A percentile compares a stretch with the other conserved stretches of the same genome.
These are phyloP conservation scores for Hedychridium roseum DNA, from an alignment of 2,888 invertebrate genomes.

Conservation along the genomic window DNA sequence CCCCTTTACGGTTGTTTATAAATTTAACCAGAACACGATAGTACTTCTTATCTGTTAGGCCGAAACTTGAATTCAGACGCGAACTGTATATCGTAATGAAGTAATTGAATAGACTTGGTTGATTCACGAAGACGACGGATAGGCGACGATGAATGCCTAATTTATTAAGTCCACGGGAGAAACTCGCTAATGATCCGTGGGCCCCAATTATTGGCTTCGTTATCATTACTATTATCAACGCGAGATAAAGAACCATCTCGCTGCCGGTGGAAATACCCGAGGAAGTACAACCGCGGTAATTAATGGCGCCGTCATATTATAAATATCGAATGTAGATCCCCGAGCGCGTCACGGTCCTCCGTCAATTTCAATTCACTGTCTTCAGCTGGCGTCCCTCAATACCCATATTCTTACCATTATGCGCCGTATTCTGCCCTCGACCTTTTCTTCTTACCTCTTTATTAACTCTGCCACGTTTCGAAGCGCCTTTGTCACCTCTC, in stretches of 20 bases:
- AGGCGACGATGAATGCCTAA: slow-evolving; percentile 31
- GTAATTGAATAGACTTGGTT: slow-evolving; percentile 4
- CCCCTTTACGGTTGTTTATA: no score
- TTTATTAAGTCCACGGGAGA: slow-evolving; percentile 39
- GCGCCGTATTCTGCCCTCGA: no score
- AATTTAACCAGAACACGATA: no score
- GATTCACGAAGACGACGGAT: background rate
- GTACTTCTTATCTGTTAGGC: background rate
- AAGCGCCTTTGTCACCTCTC: no score
- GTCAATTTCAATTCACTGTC: slow-evolving; percentile 55
- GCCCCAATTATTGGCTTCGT: slow-evolving; percentile 47
- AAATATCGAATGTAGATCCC: slow-evolving; percentile 58
- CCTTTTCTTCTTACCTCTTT: background rate
- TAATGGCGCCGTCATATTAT: slow-evolving; percentile 54
- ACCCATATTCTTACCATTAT: slow-evolving; percentile 48
- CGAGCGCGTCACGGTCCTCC: slow-evolving; percentile 51
- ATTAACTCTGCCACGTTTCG: no score
- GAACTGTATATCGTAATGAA: slow-evolving; percentile 3
- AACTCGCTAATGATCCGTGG: slow-evolving; percentile 41
- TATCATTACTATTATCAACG: slow-evolving; percentile 42
- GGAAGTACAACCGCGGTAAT: slow-evolving; percentile 51
- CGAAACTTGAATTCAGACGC: slow-evolving; percentile 2
- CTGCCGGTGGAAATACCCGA: slow-evolving; percentile 32
- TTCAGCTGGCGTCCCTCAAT: slow-evolving; percentile 47
- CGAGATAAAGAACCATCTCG: slow-evolving; percentile 37